Conservation (phyloP, 1,140 invertebrate species). For the Odontomachus brunneus region DNA sequence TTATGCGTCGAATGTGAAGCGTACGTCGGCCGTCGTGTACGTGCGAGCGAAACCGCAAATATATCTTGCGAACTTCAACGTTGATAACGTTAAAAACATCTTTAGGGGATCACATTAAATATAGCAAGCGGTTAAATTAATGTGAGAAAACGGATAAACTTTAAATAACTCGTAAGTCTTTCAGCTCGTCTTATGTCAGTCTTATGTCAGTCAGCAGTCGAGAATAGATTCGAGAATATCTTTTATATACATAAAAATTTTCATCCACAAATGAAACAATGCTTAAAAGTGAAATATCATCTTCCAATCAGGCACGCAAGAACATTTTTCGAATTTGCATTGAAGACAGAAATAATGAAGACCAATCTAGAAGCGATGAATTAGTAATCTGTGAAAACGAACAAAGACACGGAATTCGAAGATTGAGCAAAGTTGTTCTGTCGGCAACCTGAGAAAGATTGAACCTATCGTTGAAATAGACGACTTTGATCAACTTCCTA, state of each 20-base stretch:
- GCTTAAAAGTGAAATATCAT: too few species aligned
- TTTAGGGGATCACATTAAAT: neutral
- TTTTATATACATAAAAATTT: too few species aligned
- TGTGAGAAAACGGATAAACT: too few species aligned
- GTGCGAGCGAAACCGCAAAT: neutral
- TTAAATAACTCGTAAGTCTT: too few species aligned
- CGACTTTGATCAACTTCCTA: slow-evolving; percentile 19
- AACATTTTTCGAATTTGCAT: neutral
- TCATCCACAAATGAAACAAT: too few species aligned
- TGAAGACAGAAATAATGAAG: neutral
- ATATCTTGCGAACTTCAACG: neutral
- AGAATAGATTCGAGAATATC: too few species aligned
- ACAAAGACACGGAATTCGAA: neutral
- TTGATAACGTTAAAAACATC: neutral
- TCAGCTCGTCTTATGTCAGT: too few species aligned
- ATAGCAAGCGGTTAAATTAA: too few species aligned
- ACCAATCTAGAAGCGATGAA: neutral
- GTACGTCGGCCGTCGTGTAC: neutral
- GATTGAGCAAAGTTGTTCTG: neutral
- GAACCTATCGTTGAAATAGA: neutral
- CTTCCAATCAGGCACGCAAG: too few species aligned
- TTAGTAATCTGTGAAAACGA: neutral
- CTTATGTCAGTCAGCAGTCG: too few species aligned
- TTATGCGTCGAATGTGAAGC: slow-evolving; percentile 1
- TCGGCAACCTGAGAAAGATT: neutral